Conservation (phyloP, 2,797 vertebrate species). For the Amphiprion clarkii region DNA sequence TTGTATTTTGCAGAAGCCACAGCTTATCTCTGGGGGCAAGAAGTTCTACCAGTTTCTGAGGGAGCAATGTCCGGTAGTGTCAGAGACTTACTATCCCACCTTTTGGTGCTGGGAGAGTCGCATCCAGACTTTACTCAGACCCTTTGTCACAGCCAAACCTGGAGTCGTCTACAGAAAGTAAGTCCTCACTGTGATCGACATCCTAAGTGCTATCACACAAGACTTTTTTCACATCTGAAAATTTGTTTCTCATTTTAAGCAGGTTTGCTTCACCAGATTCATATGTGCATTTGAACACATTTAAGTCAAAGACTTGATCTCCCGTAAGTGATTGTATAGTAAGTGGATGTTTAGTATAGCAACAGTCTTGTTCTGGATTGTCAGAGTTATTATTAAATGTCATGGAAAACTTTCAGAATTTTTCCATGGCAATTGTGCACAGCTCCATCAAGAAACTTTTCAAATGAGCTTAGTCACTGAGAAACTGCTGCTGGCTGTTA, state of each 20-base stretch:
- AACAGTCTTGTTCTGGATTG: not conserved
- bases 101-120: slow-evolving; percentile 99
- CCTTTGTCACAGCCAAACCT: slow-evolving; percentile 95
- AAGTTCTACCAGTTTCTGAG: slow-evolving; percentile 94
- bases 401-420: not conserved
- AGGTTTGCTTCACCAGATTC: not conserved
- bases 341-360: not conserved
- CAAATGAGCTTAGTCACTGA: slow-evolving; percentile 10
- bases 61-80: slow-evolving; percentile 95
- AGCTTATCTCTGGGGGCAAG: slow-evolving; percentile 92
- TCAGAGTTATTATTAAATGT: not conserved
- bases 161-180: slow-evolving; percentile 95
- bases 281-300: not conserved
- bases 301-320: not conserved
- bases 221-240: not conserved
- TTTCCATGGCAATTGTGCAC: not conserved
- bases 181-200: slow-evolving; percentile 65
- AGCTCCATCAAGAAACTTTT: slow-evolving; percentile 10
- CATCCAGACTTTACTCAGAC: slow-evolving; percentile 94
- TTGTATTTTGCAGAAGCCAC: slow-evolving; percentile 90
- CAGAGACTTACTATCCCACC: slow-evolving; percentile 97
- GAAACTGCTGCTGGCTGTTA: slow-evolving; percentile 32
- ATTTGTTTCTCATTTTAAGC: not conserved
- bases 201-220: not conserved
- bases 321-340: not conserved